Percentiles rank a stretch among this genome's conserved stretches.
Conservation (phyloP, 2,888 invertebrate genomes). For the Mesorhabditis spiculigera region DNA sequence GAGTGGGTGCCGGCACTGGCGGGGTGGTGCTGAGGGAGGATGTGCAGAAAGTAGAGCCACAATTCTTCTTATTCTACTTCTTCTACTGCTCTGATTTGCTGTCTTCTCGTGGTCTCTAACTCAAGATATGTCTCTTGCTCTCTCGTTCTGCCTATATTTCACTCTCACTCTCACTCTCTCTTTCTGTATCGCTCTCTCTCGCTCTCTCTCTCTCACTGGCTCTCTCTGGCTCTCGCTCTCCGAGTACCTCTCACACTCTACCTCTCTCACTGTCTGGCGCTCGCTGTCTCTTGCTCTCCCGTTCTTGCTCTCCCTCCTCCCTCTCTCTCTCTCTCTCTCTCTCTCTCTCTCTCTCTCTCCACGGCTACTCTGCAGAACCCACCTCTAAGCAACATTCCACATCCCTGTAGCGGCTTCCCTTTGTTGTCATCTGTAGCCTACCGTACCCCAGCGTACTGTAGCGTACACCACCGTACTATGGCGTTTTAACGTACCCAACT, state of each 20-base stretch:
- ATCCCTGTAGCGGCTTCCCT: too few relatives aligned
- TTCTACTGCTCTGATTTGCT: too few relatives aligned
- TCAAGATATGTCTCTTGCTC: neutral
- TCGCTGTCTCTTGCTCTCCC: neutral
- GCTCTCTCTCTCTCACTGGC: neutral
- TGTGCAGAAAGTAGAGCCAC: too few relatives aligned
- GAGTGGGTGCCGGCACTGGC: constrained; percentile 17
- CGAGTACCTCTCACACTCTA: neutral
- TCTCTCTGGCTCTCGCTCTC: neutral
- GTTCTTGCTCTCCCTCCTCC: neutral
- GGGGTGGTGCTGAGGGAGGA: neutral
- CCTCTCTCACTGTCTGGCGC: neutral
- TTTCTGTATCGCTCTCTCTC: neutral
- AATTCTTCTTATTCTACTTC: too few relatives aligned
- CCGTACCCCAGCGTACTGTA: neutral
- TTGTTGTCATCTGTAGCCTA: too few relatives aligned
- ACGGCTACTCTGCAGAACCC: neutral
- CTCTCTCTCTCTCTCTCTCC: neutral
- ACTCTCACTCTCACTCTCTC: neutral
- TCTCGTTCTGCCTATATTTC: neutral
- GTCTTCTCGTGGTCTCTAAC: too few relatives aligned
- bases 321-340: neutral
- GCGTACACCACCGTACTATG: neutral
- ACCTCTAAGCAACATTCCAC: too few relatives aligned
- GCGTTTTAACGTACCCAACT: neutral